Conservation (phyloP, 1,140 invertebrate species). For the Maniola jurtina region DNA sequence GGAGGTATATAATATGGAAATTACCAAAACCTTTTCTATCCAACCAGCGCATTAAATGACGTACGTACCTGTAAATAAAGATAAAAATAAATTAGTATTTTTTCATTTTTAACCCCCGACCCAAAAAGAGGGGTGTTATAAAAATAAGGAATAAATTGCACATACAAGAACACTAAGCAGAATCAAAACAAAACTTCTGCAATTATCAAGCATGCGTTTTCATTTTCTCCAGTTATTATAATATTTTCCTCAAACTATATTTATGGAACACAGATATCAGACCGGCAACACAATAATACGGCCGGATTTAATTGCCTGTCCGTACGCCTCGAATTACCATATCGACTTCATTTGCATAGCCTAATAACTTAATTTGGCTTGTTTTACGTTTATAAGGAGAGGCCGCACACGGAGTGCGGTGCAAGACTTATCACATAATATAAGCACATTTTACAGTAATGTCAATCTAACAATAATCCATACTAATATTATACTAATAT, state of each 20-base stretch:
- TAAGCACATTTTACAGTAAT: background rate
- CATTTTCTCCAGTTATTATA: no score
- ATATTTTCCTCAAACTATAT: background rate
- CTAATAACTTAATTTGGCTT: slow-evolving; percentile 65
- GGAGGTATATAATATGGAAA: no score
- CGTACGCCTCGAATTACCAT: slow-evolving; percentile 46
- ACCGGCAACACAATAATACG: background rate
- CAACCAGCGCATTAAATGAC: no score
- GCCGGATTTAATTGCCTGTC: slow-evolving; percentile 26
- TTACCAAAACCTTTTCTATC: no score
- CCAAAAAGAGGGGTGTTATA: no score
- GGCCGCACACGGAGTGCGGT: slow-evolving; percentile 41
- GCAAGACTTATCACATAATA: slow-evolving; percentile 26
- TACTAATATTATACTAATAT: no score
- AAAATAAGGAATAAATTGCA: no score
- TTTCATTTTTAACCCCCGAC: no score
- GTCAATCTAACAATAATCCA: no score
- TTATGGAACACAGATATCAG: slow-evolving; percentile 1
- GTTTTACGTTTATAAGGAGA: slow-evolving; percentile 37
- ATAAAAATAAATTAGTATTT: background rate
- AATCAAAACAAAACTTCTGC: no score
- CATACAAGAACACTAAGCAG: no score
- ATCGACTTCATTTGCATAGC: slow-evolving; percentile 58
- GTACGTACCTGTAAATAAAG: slow-evolving; percentile 3
- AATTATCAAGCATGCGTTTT: no score